phyloP scores from a whole-genome alignment of 2,888 invertebrate genomes.

The Nomada fabriciana region DNA sequence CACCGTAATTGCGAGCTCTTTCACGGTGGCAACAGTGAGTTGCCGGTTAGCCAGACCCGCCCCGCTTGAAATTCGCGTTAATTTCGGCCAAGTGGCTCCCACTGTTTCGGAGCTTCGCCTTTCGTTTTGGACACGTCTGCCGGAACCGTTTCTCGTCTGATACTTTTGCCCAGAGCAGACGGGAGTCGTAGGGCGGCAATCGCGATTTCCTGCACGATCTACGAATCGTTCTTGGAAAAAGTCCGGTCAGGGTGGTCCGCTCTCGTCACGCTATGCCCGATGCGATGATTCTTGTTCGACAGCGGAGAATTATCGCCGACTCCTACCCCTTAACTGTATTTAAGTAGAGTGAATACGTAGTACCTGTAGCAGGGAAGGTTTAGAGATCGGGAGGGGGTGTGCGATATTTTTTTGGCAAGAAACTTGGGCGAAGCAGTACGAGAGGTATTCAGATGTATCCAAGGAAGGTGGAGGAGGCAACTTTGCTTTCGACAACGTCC shows the following conservation, averaged over 20 bases:
- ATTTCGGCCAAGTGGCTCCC: constrained; percentile 25
- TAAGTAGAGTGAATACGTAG: not conserved
- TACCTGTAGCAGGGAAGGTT: no score
- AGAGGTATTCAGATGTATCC: no score
- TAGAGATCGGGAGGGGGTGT: no score
- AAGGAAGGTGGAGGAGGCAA: not conserved
- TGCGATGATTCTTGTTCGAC: constrained; percentile 4
- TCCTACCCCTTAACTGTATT: not conserved
- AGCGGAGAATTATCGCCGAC: constrained; percentile 17
- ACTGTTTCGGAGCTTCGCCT: not conserved
- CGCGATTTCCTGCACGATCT: constrained; percentile 68
- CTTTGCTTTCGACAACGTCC: constrained; percentile 39
- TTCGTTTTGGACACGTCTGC: not conserved
- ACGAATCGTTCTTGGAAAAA: constrained; percentile 56
- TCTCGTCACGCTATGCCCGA: constrained; percentile 32
- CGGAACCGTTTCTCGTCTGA: not conserved
- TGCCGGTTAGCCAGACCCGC: constrained; percentile 20
- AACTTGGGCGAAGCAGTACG: not conserved
- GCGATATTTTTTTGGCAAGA: not conserved
- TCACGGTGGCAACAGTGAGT: constrained; percentile 19
- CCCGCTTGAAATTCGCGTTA: constrained; percentile 27
- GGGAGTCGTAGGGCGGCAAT: not conserved
- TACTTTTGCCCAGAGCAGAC: not conserved
- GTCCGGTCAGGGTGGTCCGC: constrained; percentile 41
- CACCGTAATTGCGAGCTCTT: constrained; percentile 29